Evolutionary conservation across 2,113 vertebrate genomes (phyloP), one percentile per base, ranked within the genome.

Genomic region (Notiomystis cincta): DNA sequence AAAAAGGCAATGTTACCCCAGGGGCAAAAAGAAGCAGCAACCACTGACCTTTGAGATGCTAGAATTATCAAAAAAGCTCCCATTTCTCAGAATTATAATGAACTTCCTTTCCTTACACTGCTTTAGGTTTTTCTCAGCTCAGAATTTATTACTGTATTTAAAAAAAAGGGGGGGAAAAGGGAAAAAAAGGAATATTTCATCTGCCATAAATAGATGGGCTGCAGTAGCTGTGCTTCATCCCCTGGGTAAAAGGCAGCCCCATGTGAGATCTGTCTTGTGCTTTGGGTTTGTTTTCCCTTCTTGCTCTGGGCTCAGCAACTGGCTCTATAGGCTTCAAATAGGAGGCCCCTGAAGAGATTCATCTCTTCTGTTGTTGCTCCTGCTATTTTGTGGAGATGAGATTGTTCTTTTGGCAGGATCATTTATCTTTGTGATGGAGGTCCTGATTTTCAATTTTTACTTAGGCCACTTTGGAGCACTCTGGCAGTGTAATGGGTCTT

Each of bases 391-490:
- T 71, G 30, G 40, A 83, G 65, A 77, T 37, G 51, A 86, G 57
- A 73, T 37, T 56, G 38, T 53, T 87, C 58, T 82, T 95, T 60
- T 50, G 54, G 88, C 0, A 1, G 15, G 9, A 64, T 51, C 48
- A 47, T 91, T 92, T 87, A 54, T 71, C 67, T 88, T 75, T 83
- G 51, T 65, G 78, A 94, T 62, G 47, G 48, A 95, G 47, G 28
- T 72, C 38, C 38, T 48, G 80, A 89, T 95, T 95, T 88, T 89
- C 64, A 75, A 67, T 92, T 89, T 83, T 83, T 70, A 69, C 72
- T 88, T 54, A 50, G 56, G 64, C 67, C 60, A 75, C 67, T 92
- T 82, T 47, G 89, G 64, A 89, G 80, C 61, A 72, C 80, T 90
- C 64, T 57, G 51, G 64, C 56, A 71, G n/a, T 21, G 27, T 89